Evolutionary conservation across 2,113 vertebrate species (phyloP).

Genomic region (Myotis brandtii): DNA sequence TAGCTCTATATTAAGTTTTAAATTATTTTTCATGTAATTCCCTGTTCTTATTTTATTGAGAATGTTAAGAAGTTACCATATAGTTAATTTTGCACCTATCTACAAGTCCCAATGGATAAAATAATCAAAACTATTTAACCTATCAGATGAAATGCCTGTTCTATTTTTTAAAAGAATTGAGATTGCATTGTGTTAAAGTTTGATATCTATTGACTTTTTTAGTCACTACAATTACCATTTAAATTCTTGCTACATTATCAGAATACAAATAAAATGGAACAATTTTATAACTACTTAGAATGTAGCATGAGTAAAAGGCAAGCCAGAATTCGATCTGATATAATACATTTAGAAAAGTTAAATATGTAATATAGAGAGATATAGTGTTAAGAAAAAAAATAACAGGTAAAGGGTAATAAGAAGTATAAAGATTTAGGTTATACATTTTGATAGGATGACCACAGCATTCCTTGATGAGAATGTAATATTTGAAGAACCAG

Average conservation of each 20-base stretch:
- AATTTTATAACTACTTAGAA: not conserved
- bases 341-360: not conserved
- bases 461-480: not conserved
- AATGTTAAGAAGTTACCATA: not conserved
- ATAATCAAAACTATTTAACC: conserved; percentile 54
- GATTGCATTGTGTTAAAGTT: conserved; percentile 10
- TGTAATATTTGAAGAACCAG: not conserved
- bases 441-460: not conserved
- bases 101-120: not conserved
- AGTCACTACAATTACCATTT: conserved; percentile 5
- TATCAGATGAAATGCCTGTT: not conserved
- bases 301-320: not conserved
- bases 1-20: conserved; percentile 53
- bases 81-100: conserved; percentile 9
- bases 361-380: not conserved
- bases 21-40: conserved; percentile 64
- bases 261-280: conserved; percentile 27
- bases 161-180: conserved; percentile 45
- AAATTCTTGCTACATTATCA: not conserved
- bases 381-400: not conserved
- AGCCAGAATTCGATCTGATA: not conserved
- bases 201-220: conserved; percentile 33
- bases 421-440: not conserved
- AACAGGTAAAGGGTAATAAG: not conserved
- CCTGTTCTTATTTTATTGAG: conserved; percentile 27